A percentile compares a stretch with the other conserved stretches of the same genome.
Evolutionary conservation across 2,888 invertebrate species (phyloP).

Genomic region (Willowsia nigromaculata): DNA sequence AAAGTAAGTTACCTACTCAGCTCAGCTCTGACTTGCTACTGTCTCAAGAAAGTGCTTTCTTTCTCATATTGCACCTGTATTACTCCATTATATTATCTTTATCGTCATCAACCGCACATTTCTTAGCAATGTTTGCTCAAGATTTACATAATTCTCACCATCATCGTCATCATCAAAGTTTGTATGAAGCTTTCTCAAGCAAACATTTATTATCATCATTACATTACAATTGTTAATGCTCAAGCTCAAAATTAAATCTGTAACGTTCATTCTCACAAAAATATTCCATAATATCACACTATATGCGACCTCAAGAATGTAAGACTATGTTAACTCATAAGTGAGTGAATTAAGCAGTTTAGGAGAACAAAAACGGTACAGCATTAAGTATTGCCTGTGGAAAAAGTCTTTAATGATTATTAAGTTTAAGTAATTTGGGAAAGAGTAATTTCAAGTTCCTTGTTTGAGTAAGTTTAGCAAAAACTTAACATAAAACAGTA

Average conservation of each 20-base stretch:
- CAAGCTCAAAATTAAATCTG: neutral
- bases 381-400: too few relatives aligned
- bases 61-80: neutral
- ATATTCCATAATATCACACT: neutral
- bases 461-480: too few relatives aligned
- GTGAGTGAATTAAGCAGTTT: too few relatives aligned
- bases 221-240: neutral
- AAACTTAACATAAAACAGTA: too few relatives aligned
- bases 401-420: too few relatives aligned
- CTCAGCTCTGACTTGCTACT: neutral
- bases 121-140: slow-evolving; percentile 23
- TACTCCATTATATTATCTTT: too few relatives aligned
- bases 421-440: too few relatives aligned
- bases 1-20: slow-evolving; percentile 13
- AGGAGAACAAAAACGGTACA: too few relatives aligned
- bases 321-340: too few relatives aligned
- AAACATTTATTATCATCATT: neutral
- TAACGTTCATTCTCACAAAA: neutral
- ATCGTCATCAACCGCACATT: neutral
- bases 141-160: slow-evolving; percentile 65
- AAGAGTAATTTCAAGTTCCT: too few relatives aligned
- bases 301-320: too few relatives aligned
- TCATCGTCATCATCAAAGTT: too few relatives aligned
- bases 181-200: slow-evolving; percentile 23
- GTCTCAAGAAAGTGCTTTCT: neutral